Conservation (phyloP, 2,113 vertebrate genomes). For the Calidris pugnax region DNA sequence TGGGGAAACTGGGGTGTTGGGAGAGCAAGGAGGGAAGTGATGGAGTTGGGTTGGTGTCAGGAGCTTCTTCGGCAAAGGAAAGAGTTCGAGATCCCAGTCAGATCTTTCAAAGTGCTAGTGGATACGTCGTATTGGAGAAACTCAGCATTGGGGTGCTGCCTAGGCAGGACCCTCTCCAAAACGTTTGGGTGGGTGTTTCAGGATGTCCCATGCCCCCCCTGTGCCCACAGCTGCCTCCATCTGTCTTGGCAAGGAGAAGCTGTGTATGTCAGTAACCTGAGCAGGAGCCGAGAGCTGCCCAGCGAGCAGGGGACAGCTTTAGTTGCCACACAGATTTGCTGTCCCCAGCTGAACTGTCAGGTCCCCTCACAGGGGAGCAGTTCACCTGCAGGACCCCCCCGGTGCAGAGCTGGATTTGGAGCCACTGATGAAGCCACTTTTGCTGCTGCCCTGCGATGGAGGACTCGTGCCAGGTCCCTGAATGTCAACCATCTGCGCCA, state of each 20-base stretch:
- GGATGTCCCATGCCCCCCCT: not conserved
- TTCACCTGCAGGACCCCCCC: rapidly evolving
- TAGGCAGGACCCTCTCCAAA: not conserved
- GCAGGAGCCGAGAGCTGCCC: not conserved
- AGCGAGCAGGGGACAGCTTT: not conserved
- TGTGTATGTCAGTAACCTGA: not conserved
- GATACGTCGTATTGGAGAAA: not conserved
- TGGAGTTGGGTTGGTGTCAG: not conserved
- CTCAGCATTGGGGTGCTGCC: not conserved
- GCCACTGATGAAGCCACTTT: rapidly evolving
- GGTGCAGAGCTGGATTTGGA: not conserved
- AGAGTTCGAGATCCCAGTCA: not conserved
- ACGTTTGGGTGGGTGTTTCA: rapidly evolving
- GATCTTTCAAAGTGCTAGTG: not conserved
- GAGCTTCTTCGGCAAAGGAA: not conserved
- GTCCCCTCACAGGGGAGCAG: not conserved
- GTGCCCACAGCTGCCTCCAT: not conserved
- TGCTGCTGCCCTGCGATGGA: rapidly evolving
- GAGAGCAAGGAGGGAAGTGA: not conserved
- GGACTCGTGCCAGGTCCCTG: not conserved
- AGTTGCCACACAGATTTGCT: not conserved
- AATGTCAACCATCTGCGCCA: too few species aligned
- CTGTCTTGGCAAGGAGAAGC: not conserved
- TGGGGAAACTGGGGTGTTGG: not conserved
- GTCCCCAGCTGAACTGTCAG: not conserved